Base-by-base conservation (phyloP, 2,797 vertebrate genomes). In the Melanotaenia trifasciata region DNA sequence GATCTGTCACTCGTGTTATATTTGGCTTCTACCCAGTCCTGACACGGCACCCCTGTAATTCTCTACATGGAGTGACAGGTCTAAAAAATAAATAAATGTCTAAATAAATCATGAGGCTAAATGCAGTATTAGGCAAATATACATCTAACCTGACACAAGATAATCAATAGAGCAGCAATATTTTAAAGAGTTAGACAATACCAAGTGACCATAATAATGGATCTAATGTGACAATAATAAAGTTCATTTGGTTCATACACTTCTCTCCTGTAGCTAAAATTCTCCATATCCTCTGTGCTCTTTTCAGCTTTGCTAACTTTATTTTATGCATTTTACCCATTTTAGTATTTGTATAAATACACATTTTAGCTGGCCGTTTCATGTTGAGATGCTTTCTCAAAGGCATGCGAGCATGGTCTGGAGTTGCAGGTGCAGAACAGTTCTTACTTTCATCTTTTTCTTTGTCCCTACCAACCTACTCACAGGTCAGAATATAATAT, bases 1-100 rank as follows among this genome's bases (percentile, higher is more conserved):
- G 75, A 85, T 88, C 50, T 85, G 83, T 83, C 83, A 84, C 63
- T 85, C 70, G 38, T 74, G 58, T 54, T 53, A 76, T 68, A 72
- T 81, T 72, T 76, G 38, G 14, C 64, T 74, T 61, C 51, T 74
- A 67, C 14, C 22, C 69, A 68, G 74, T 74, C 28, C 36, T 74
- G 69, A 60, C 67, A 70, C 66, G 11, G 45, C 28, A 56, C 12
- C 32, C 86, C 51, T 70, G 56, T 77, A 74, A 61, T 69, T 56
- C 18, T 53, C 51, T 18, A 51, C 50, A 69, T 63, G 64, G 8
- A 80, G 59, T 77, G 79, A 77, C 53, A 78, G 65, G 66, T 24
- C 2, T 18, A 5, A 56, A 45, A 62, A 4, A 43, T 45, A 45
- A 45, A 45, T 45, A 45, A 20, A 20, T 45, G 18, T 43, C 5